These are phyloP conservation scores for Andrena praecox DNA, from an alignment of 2,888 invertebrate genomes.

Conservation along the genomic window DNA sequence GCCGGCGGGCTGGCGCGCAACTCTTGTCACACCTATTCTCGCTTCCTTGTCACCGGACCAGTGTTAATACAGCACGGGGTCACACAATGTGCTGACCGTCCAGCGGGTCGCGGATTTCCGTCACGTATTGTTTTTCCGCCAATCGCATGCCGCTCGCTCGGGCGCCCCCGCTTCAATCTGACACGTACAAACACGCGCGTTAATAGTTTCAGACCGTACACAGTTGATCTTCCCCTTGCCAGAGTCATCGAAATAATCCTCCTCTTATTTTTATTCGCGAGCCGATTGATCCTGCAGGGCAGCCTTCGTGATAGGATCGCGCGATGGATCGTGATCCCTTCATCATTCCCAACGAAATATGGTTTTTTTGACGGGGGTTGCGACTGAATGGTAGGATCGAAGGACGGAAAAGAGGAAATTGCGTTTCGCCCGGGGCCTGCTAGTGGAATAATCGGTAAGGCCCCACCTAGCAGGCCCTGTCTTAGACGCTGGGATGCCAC, in stretches of 20 bases:
- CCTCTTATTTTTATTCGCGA: too few species aligned
- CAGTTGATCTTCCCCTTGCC: background rate
- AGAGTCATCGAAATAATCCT: background rate
- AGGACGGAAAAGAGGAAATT: too few species aligned
- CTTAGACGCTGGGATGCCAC: too few species aligned
- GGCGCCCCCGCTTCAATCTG: conserved; percentile 22
- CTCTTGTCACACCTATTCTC: conserved; percentile 41
- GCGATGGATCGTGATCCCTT: too few species aligned
- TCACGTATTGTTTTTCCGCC: conserved; percentile 52
- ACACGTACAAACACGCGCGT: conserved; percentile 32
- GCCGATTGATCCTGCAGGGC: too few species aligned
- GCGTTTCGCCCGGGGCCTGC: too few species aligned
- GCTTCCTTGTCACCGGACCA: conserved; percentile 21
- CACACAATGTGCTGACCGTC: conserved; percentile 42
- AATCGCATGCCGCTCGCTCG: conserved; percentile 23
- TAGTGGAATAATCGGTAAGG: too few species aligned
- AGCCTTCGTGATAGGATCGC: background rate
- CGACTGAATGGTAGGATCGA: too few species aligned
- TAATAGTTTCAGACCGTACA: conserved; percentile 16
- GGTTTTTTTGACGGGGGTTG: too few species aligned
- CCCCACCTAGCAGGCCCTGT: too few species aligned
- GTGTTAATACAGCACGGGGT: conserved; percentile 40
- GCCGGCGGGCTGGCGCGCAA: conserved; percentile 17
- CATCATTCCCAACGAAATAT: too few species aligned
- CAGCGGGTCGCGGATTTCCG: conserved; percentile 26